Base-by-base conservation (phyloP, 1,140 invertebrate genomes). In the Helicoverpa zea region DNA sequence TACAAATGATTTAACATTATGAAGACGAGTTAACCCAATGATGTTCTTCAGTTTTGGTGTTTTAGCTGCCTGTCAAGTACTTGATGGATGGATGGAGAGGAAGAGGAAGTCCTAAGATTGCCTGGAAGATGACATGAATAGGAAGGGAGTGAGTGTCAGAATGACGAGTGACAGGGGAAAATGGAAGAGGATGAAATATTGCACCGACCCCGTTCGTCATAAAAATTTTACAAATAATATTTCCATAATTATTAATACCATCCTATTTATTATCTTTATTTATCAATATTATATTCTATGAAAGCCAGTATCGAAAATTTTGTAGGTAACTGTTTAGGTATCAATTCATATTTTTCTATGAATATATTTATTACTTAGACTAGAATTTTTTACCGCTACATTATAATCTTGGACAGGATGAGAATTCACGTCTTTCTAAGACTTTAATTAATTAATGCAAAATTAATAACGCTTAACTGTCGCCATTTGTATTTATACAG, bases 321-420 rank as follows among this genome's bases (percentile, higher is more conserved):
- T 43, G 23, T 23, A 23, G 23, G 9, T 66, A 66, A 66, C 35
- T 35, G 63, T 59, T 59, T 66, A 66, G 35, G 14, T 66, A 66
- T 14, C 35, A 14, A 54, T 54, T 54, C 35, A 47, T 47, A 43
- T 47, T 66, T 47, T 2, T 66, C 1, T n/a, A 47, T 47, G n/a
- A 64, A 64, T 43, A 52, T 52, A 52, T 11, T 5, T 54, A 54
- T 14, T 66, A 10, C 43, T 13, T 23, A 64, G 29, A 64, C 29
- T 43, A 43, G 30, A 66, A 18, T 66, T 66, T 66, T 66, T 43
- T 59, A 66, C 63, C 63, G 63, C 35, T 66, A 66, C 63, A 47
- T 43, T 16, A 29, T n/a, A 66, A 47, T 43, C n/a, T 13, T 54
- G 13, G n/a, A 54, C 3, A 54, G 1, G 52, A 14, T n/a, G n/a